Evolutionary conservation across 2,113 vertebrate genomes (phyloP), one percentile per base, ranked within the genome.

Genomic region (Neolamprologus kungweensis): DNA sequence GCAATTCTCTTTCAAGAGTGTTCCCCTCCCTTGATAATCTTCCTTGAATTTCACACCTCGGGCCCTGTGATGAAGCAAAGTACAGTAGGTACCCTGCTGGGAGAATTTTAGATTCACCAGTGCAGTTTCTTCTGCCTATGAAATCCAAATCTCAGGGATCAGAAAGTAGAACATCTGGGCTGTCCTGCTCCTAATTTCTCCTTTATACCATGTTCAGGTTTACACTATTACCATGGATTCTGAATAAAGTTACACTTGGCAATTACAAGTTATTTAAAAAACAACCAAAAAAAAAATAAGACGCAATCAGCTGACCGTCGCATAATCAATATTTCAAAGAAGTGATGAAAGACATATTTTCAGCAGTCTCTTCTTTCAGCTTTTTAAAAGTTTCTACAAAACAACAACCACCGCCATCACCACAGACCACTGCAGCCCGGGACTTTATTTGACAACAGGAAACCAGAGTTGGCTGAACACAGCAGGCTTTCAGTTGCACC

Each of bases 361-460:
- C 58, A 68, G 19, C 23, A 23, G 14, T 83, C 37, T 21, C 17
- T 33, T 75, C 9, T 84, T 19, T 47, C 28, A 57, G 26, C 17
- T 33, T 85, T 54, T 80, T n/a, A n/a, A 85, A 63, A 26, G 13
- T 47, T 68, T 80, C 5, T 50, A 60, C 7, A 53, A 3, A 85
- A 37, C 19, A 7, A 84, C 26, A 7, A 65, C 60, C 26, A 33
- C 45, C 10, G 80, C 54, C 26, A 33, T 31, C 45, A 78, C 73
- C 83, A 79, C 51, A 92, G 53, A 86, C 68, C 53, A 87, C 50
- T 13, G 3, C 4, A 79, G 80, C 31, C 19, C 13, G 50, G 10
- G 37, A 79, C 37, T 85, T 28, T 13, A 80, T 86, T 80, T 87
- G 87, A 92, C 86, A 94, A 94, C 94, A 95, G 94, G 94, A 95